Conservation (phyloP, 1,140 invertebrate species). For the Spodoptera frugiperda region DNA sequence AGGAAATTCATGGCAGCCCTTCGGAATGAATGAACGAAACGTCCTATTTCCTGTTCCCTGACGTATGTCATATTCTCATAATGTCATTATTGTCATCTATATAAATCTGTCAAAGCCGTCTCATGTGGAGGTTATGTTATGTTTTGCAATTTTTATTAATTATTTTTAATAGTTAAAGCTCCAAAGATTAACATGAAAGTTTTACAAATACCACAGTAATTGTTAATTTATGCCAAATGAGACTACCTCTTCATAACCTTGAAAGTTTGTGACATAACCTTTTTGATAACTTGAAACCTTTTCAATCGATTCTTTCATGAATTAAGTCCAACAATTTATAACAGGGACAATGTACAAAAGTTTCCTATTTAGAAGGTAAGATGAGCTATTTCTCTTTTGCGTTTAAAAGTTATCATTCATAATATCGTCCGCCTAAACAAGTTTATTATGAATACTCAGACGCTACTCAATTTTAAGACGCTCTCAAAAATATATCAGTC, state of each 20-base stretch:
- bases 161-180: not conserved
- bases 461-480: no score
- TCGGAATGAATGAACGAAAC: slow-evolving; percentile 1
- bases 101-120: not conserved
- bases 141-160: not conserved
- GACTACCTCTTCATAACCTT: slow-evolving; percentile 12
- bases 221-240: not conserved
- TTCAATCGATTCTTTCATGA: slow-evolving; percentile 24
- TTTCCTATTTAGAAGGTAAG: slow-evolving; percentile 67
- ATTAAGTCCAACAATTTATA: slow-evolving; percentile 2
- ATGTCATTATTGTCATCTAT: not conserved
- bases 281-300: not conserved
- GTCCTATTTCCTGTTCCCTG: not conserved
- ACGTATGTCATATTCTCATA: not conserved
- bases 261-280: slow-evolving; percentile 46
- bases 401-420: no score
- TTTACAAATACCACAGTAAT: not conserved
- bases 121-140: slow-evolving; percentile 47
- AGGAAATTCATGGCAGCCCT: no score
- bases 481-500: no score
- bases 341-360: slow-evolving; percentile 67
- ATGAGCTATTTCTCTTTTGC: not conserved
- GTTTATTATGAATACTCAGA: no score
- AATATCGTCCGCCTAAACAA: no score
- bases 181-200: not conserved